Evolutionary conservation across 1,140 invertebrate genomes (phyloP).

Genomic region (Drosophila melanogaster): DNA sequence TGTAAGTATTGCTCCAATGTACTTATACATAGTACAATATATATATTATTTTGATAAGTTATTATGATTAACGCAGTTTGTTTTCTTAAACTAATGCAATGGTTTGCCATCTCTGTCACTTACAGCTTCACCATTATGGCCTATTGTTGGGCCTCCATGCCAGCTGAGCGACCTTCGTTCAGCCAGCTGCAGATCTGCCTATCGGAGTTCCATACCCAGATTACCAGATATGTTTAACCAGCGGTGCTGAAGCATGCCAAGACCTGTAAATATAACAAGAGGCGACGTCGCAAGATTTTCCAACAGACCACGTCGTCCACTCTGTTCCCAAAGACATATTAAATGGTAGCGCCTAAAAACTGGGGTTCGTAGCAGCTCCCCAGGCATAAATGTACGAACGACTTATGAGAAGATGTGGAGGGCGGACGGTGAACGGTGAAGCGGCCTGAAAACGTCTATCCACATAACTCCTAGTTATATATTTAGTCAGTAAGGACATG

Average conservation of each 20-base stretch:
- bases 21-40: too few relatives aligned
- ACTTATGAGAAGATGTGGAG: neutral
- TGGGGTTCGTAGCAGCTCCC: slow-evolving; percentile 12
- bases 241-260: slow-evolving; percentile 76
- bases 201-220: slow-evolving; percentile 92
- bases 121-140: slow-evolving; percentile 96
- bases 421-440: neutral
- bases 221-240: slow-evolving; percentile 91
- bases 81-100: neutral
- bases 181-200: slow-evolving; percentile 93
- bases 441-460: neutral
- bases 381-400: neutral
- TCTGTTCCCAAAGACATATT: slow-evolving; percentile 80
- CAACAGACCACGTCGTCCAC: slow-evolving; percentile 70
- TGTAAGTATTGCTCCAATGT: slow-evolving; percentile 87
- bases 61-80: too few relatives aligned
- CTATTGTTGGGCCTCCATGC: slow-evolving; percentile 95
- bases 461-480: slow-evolving; percentile 24
- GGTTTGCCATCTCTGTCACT: slow-evolving; percentile 2
- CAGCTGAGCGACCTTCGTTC: slow-evolving; percentile 94
- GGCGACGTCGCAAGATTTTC: slow-evolving; percentile 69
- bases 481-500: slow-evolving; percentile 59
- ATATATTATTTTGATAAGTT: neutral
- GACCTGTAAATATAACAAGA: slow-evolving; percentile 83
- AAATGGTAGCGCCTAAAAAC: slow-evolving; percentile 57